phyloP scores from a whole-genome alignment of 2,113 vertebrate species.

The Psammodynastes pulverulentus region DNA sequence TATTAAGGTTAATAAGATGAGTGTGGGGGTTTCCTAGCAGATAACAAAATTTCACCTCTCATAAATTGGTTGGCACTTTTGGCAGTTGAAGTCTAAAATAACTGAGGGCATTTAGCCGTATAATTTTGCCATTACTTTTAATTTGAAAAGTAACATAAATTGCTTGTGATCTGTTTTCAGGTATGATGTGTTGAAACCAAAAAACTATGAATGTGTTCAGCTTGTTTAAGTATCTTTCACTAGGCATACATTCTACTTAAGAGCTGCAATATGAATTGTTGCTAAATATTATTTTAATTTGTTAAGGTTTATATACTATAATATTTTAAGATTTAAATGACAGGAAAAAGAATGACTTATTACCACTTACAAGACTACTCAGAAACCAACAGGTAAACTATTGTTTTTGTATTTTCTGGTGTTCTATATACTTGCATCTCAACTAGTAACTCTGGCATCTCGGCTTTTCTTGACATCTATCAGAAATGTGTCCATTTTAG shows the following conservation, averaged over 20 bases:
- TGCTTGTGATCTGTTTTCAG: background rate
- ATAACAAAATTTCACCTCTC: background rate
- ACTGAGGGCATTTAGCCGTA: background rate
- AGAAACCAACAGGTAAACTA: background rate
- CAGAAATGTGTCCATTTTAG: background rate
- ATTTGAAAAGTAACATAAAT: background rate
- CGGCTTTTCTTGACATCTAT: background rate
- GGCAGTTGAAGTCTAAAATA: background rate
- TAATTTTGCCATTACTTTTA: background rate
- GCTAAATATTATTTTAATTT: background rate
- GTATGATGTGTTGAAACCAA: background rate
- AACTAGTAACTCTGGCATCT: background rate
- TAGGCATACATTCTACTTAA: background rate
- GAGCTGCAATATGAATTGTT: background rate
- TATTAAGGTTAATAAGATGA: background rate
- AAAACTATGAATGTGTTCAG: background rate
- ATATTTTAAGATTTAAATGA: too few species aligned
- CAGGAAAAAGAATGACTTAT: background rate
- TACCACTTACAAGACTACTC: background rate
- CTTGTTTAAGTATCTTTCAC: background rate
- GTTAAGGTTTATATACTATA: background rate
- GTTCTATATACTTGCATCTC: background rate
- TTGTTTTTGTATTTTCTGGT: background rate
- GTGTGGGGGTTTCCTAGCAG: background rate
- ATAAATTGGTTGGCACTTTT: background rate